phyloP scores from a whole-genome alignment of 2,888 invertebrate genomes.

The Thymelicus sylvestris region DNA sequence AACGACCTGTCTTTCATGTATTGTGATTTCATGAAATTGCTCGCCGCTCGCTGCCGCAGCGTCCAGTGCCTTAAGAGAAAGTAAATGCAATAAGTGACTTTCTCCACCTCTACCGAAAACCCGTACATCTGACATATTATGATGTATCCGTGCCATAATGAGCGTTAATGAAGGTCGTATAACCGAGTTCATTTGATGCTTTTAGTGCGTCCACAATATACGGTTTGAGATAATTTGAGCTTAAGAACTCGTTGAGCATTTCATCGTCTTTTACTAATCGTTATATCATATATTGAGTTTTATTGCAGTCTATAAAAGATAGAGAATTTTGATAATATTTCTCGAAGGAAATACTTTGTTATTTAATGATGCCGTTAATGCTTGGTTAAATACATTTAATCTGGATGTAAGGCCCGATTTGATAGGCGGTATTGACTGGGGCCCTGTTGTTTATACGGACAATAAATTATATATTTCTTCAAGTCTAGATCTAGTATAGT shows the following conservation, averaged over 20 bases:
- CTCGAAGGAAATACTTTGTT: conserved; percentile 4
- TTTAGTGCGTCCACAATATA: conserved; percentile 32
- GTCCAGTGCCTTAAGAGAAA: conserved; percentile 36
- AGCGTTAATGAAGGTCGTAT: conserved; percentile 32
- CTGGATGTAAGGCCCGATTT: neutral
- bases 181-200: conserved; percentile 21
- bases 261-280: conserved; percentile 23
- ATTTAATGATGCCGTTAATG: conserved; percentile 4
- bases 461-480: no score
- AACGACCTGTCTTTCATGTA: no score
- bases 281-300: conserved; percentile 31
- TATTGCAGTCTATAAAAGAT: conserved; percentile 22
- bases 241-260: conserved; percentile 22
- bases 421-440: neutral
- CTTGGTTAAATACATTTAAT: neutral
- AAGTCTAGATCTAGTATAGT: no score
- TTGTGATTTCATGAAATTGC: neutral
- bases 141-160: conserved; percentile 35
- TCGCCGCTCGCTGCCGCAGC: neutral
- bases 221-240: conserved; percentile 20
- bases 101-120: conserved; percentile 33
- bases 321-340: conserved; percentile 17
- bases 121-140: conserved; percentile 36
- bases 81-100: conserved; percentile 38
- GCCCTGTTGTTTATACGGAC: neutral